Base-by-base conservation (phyloP, 2,888 invertebrate genomes). In the Cataglyphis rosenhaueri region DNA sequence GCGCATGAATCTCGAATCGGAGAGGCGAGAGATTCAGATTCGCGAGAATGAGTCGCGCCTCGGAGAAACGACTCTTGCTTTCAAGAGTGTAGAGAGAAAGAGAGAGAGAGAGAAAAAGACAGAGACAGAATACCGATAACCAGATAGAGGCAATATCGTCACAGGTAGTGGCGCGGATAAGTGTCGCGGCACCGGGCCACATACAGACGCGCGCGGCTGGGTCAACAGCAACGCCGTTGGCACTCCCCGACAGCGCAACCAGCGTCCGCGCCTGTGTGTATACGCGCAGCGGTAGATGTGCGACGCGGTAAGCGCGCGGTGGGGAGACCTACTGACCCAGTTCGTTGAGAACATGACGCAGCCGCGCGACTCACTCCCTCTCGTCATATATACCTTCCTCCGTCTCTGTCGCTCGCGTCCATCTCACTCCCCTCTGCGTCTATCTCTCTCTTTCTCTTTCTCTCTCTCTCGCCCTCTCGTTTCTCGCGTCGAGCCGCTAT, bases 311-410 rank as follows among this genome's bases (percentile, higher is more conserved):
- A n/a, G 52, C 75, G 88, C 85, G 83, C 78, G 87, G 87, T 88
- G 96, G 96, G 95, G 96, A 96, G 97, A 96, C 97, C 97, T 96
- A 97, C 97, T 97, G 97, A 97, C 97, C 97, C 96, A 97, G 96
- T 97, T 97, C 96, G 96, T 90, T 91, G 92, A 92, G 93, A 94
- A 93, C 94, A 94, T 94, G 94, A 94, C 94, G 94, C 94, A 94
- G 93, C 93, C 92, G 92, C 93, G 92, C 92, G 91, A 91, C 91
- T 92, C 92, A 85, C 91, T 92, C 91, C 89, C 89, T 91, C 91
- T 91, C 91, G 81, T 92, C 91, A 88, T 87, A 76, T 88, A 89
- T 84, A 82, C 88, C 83, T 81, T 84, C 59, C 76, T 83, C 85
- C 65, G 74, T 74, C 81, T 83, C 85, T 71, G 85, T 62, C 86